A percentile compares a stretch with the other conserved stretches of the same genome.
Evolutionary conservation across 2,888 invertebrate species (phyloP).

Genomic region (Raillietiella orientalis): DNA sequence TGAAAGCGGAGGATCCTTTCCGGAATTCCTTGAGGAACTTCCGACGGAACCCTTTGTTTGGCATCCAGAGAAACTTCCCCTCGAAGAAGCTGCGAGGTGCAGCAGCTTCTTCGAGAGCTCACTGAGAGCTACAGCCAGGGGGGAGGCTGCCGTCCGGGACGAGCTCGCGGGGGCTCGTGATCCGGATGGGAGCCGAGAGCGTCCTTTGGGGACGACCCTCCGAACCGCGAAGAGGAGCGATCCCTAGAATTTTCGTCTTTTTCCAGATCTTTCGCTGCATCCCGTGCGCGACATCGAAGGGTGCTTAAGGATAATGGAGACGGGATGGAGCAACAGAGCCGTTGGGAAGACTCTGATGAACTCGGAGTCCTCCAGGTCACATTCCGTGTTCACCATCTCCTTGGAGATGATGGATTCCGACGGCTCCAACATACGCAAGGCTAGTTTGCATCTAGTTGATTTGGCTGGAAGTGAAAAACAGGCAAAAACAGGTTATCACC

Average conservation of each 20-base stretch:
- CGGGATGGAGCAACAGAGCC: constrained; percentile 43
- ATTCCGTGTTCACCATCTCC: constrained; percentile 55
- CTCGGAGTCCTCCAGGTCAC: constrained; percentile 47
- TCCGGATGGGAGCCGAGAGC: too few relatives aligned
- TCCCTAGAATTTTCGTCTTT: constrained; percentile 2
- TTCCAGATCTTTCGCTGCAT: constrained; percentile 28
- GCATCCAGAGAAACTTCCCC: too few relatives aligned
- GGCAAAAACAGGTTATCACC: constrained; percentile 28
- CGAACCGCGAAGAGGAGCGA: not conserved
- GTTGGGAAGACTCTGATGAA: constrained; percentile 68
- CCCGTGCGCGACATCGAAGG: constrained; percentile 42
- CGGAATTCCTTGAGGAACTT: too few relatives aligned
- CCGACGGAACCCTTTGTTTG: too few relatives aligned
- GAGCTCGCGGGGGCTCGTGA: too few relatives aligned
- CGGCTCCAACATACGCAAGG: constrained; percentile 20
- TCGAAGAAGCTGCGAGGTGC: too few relatives aligned
- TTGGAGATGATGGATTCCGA: constrained; percentile 37
- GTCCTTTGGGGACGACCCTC: too few relatives aligned
- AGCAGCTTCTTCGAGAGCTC: too few relatives aligned
- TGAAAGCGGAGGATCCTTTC: too few relatives aligned
- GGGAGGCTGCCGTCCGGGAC: too few relatives aligned
- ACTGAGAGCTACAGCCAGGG: too few relatives aligned
- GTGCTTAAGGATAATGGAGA: constrained; percentile 34
- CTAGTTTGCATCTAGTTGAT: constrained; percentile 57
- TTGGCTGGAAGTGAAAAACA: constrained; percentile 63